These are phyloP conservation scores for Subacronicta megacephala DNA, from an alignment of 2,888 invertebrate species.

Conservation along the genomic window DNA sequence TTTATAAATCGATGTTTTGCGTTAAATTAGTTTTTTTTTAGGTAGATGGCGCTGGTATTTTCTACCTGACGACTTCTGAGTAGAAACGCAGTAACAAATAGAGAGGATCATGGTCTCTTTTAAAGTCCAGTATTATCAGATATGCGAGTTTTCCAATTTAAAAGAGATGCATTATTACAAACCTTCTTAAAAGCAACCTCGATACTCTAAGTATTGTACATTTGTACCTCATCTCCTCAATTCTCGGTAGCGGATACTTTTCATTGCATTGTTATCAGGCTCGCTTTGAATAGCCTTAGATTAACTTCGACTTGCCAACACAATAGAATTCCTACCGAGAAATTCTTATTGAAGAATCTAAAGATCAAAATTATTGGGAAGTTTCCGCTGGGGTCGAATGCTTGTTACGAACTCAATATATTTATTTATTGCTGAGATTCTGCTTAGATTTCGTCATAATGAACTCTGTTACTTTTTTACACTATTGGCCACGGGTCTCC, in stretches of 20 bases:
- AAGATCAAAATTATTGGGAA: constrained; percentile 29
- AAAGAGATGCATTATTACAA: too few species aligned
- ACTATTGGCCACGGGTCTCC: too few species aligned
- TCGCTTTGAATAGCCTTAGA: constrained; percentile 26
- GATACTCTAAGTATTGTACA: constrained; percentile 8
- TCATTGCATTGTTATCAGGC: constrained; percentile 22
- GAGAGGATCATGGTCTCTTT: too few species aligned
- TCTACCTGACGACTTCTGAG: too few species aligned
- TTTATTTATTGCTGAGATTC: constrained; percentile 6
- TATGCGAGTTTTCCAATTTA: too few species aligned
- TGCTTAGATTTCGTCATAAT: background rate
- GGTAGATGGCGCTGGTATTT: too few species aligned
- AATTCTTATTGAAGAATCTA: constrained; percentile 32
- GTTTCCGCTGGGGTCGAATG: background rate
- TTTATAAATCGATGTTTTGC: too few species aligned
- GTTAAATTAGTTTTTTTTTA: too few species aligned
- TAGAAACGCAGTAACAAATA: too few species aligned
- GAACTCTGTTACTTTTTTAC: too few species aligned
- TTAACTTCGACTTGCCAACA: constrained; percentile 24
- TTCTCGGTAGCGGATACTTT: constrained; percentile 24
- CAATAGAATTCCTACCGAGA: constrained; percentile 30
- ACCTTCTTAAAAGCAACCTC: too few species aligned
- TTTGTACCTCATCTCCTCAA: constrained; percentile 18
- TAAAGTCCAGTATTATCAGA: too few species aligned
- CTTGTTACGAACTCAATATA: background rate